Evolutionary conservation across 2,888 invertebrate species (phyloP).

Genomic region (Ormyrus labotus): DNA sequence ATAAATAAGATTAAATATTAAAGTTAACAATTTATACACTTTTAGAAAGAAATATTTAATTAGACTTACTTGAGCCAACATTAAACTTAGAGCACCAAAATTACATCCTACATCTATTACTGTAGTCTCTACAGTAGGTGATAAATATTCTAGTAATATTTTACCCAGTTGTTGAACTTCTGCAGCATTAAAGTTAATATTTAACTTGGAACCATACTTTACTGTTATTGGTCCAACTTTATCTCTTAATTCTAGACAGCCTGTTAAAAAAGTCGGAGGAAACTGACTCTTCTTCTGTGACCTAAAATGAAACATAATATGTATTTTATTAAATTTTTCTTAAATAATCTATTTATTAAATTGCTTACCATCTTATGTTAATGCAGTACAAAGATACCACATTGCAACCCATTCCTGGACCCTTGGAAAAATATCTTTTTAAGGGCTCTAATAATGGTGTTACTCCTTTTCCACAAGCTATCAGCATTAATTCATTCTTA

Average conservation of each 20-base stretch:
- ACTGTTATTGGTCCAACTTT: conserved; percentile 55
- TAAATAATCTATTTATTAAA: conserved; percentile 2
- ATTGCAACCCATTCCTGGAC: conserved; percentile 47
- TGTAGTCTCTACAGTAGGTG: conserved; percentile 42
- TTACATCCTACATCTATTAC: conserved; percentile 52
- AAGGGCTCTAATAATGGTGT: conserved; percentile 25
- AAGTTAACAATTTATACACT: not conserved
- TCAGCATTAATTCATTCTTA: conserved; percentile 51
- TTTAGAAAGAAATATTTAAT: not conserved
- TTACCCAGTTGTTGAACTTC: conserved; percentile 45
- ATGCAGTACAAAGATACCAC: conserved; percentile 49
- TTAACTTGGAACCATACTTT: conserved; percentile 46
- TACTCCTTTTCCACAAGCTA: conserved; percentile 47
- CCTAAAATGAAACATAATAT: conserved; percentile 23
- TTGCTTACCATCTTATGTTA: conserved; percentile 43
- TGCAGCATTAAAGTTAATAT: conserved; percentile 45
- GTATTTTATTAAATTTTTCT: conserved; percentile 1
- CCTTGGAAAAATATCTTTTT: conserved; percentile 36
- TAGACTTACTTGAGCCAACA: conserved; percentile 48
- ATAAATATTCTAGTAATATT: conserved; percentile 37
- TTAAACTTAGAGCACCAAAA: conserved; percentile 50
- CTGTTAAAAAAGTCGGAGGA: conserved; percentile 36
- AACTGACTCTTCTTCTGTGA: conserved; percentile 41
- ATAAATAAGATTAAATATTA: conserved; percentile 5
- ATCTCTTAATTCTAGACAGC: conserved; percentile 46